These are phyloP conservation scores for Eupithecia tripunctaria DNA, from an alignment of 2,888 invertebrate genomes.

Conservation along the genomic window DNA sequence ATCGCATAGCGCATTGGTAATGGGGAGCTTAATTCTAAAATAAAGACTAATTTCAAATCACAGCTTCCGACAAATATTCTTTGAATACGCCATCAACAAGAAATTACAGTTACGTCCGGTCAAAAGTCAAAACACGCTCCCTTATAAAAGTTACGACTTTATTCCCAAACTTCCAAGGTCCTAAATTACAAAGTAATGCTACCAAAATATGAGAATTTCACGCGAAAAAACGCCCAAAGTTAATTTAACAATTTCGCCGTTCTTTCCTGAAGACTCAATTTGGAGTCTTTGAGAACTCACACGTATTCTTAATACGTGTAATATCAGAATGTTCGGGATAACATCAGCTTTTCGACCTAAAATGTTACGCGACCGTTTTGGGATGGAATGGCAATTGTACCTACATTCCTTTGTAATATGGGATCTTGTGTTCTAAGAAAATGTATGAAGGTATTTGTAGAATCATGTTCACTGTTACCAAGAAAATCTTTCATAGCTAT, in stretches of 20 bases:
- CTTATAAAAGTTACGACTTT: conserved; percentile 9
- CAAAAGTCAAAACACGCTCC: conserved; percentile 9
- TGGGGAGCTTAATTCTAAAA: not conserved
- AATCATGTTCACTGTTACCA: not conserved
- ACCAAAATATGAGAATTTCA: conserved; percentile 18
- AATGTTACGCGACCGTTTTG: conserved; percentile 15
- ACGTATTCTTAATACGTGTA: conserved; percentile 35
- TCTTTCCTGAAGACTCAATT: conserved; percentile 36
- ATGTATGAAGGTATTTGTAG: not conserved
- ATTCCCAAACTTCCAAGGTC: conserved; percentile 17
- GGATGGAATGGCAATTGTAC: conserved; percentile 6
- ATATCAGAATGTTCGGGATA: conserved; percentile 31
- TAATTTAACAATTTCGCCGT: conserved; percentile 38
- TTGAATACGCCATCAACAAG: conserved; percentile 1
- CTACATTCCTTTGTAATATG: not conserved
- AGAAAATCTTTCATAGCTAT: not conserved
- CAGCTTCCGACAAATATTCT: not conserved
- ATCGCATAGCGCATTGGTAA: no score
- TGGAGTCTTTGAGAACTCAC: conserved; percentile 28
- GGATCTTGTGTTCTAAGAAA: not conserved
- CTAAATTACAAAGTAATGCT: conserved; percentile 22
- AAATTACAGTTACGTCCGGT: conserved; percentile 9
- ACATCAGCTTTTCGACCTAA: conserved; percentile 34
- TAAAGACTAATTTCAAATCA: not conserved
- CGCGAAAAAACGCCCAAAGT: conserved; percentile 21